Conservation (phyloP, 2,888 invertebrate genomes). For the Sialis lutaria region DNA sequence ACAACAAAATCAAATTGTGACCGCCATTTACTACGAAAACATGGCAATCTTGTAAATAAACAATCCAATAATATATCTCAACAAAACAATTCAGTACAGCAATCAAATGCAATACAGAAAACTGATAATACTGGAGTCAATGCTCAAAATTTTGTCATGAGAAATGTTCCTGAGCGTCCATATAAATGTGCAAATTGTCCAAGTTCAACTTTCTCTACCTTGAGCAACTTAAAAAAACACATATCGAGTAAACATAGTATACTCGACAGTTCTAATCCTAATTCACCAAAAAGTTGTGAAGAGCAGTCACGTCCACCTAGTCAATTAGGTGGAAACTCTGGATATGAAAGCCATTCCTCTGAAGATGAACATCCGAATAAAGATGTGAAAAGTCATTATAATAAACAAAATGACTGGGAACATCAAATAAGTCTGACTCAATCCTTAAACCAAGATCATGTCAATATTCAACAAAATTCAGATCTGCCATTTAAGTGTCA, state of each 20-base stretch:
- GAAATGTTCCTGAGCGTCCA: conserved; percentile 58
- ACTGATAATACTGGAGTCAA: conserved; percentile 6
- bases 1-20: conserved; percentile 97
- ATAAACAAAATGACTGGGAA: conserved; percentile 13
- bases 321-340: conserved; percentile 19
- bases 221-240: conserved; percentile 65
- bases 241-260: conserved; percentile 49
- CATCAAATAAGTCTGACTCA: conserved; percentile 11
- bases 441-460: conserved; percentile 19
- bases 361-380: conserved; percentile 23
- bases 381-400: conserved; percentile 15
- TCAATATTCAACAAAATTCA: conserved; percentile 24
- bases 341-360: conserved; percentile 23
- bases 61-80: conserved; percentile 18
- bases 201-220: conserved; percentile 64
- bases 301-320: conserved; percentile 17
- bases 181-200: conserved; percentile 68
- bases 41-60: conserved; percentile 35
- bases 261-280: conserved; percentile 24
- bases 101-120: conserved; percentile 11
- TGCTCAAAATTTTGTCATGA: conserved; percentile 30
- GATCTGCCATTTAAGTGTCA: conserved; percentile 83
- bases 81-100: conserved; percentile 22
- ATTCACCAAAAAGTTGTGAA: conserved; percentile 19
- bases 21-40: conserved; percentile 79